Conservation (phyloP, 1,140 invertebrate genomes). For the Cylas formicarius region DNA sequence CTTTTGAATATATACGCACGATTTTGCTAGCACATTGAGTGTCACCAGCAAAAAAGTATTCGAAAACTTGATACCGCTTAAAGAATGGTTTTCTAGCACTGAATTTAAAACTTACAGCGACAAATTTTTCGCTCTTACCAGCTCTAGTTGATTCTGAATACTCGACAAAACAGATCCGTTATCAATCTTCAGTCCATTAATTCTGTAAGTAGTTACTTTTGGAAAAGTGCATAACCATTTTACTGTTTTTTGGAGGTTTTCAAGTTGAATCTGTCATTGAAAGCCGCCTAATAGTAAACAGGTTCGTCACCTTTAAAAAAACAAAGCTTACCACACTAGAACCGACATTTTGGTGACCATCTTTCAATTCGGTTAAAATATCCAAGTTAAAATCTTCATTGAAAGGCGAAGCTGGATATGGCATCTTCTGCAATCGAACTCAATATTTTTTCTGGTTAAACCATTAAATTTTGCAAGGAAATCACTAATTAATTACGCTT, state of each 20-base stretch:
- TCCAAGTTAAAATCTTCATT: conserved; percentile 20
- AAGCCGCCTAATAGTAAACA: conserved; percentile 13
- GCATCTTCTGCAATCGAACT: too few species aligned
- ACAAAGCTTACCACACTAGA: conserved; percentile 17
- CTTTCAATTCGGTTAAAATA: conserved; percentile 16
- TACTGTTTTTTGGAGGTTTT: conserved; percentile 38
- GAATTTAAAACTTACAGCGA: too few species aligned
- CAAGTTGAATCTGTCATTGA: conserved; percentile 29
- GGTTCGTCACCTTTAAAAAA: conserved; percentile 9
- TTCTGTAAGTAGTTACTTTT: conserved; percentile 52
- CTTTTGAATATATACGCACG: too few species aligned
- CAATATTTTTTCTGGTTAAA: too few species aligned
- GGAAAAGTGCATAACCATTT: conserved; percentile 55
- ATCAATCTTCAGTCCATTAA: conserved; percentile 44
- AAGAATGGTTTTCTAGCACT: too few species aligned
- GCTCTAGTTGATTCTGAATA: conserved; percentile 4
- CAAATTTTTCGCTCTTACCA: neutral
- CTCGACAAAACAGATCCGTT: conserved; percentile 21
- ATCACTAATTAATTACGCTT: too few species aligned
- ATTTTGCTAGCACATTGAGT: too few species aligned
- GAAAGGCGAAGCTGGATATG: conserved; percentile 35
- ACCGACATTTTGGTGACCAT: conserved; percentile 1
- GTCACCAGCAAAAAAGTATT: too few species aligned
- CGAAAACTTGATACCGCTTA: too few species aligned
- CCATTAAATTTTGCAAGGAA: too few species aligned